Evolutionary conservation across 2,888 invertebrate species (phyloP).

Genomic region (Tridacna crocea): DNA sequence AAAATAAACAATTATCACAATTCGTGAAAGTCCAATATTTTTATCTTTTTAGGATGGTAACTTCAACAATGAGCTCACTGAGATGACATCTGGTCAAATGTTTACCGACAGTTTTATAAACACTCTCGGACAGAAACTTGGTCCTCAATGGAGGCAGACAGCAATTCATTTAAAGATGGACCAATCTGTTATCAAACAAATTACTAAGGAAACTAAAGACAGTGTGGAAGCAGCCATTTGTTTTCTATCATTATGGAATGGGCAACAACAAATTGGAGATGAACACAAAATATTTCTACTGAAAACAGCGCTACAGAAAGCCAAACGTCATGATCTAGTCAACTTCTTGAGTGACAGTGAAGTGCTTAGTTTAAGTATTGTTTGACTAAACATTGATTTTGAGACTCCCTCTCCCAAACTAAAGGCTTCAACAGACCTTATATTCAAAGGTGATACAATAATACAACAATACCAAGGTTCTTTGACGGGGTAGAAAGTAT

Average conservation of each 20-base stretch:
- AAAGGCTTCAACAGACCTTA: no score
- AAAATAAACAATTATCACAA: not conserved
- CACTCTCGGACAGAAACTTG: conserved; percentile 33
- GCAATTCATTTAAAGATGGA: conserved; percentile 40
- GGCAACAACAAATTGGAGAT: conserved; percentile 31
- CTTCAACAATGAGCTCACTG: not conserved
- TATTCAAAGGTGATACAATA: no score
- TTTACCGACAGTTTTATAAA: conserved; percentile 34
- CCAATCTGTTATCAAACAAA: conserved; percentile 40
- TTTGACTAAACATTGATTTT: conserved; percentile 5
- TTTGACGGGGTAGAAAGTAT: not conserved
- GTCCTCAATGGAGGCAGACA: conserved; percentile 39
- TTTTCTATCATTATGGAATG: conserved; percentile 39
- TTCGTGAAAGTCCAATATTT: no score
- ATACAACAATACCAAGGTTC: no score
- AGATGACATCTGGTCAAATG: conserved; percentile 5
- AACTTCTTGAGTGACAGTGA: conserved; percentile 37
- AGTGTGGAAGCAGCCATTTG: conserved; percentile 30
- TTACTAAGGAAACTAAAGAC: conserved; percentile 30
- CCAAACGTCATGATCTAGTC: conserved; percentile 40
- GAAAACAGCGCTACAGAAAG: conserved; percentile 31
- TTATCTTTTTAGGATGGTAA: not conserved
- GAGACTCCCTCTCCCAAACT: no score
- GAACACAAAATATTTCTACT: conserved; percentile 42
- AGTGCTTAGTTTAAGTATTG: conserved; percentile 28